Evolutionary conservation across 2,797 vertebrate genomes (phyloP).

Genomic region (Orestias chungarensis): DNA sequence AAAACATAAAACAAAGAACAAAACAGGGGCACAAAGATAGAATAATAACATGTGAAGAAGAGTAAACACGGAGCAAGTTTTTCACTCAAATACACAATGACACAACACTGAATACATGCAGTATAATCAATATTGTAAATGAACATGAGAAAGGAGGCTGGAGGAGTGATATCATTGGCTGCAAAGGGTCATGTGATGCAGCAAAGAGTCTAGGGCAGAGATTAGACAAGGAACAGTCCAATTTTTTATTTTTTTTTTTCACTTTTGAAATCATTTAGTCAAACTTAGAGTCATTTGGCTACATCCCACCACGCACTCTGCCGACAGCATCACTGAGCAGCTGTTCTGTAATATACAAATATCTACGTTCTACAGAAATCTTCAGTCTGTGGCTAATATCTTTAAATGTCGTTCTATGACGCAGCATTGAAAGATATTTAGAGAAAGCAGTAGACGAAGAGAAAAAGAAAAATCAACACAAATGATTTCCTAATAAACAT

Average conservation of each 20-base stretch:
- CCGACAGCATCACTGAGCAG: conserved; percentile 79
- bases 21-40: conserved; percentile 62
- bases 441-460: conserved; percentile 52
- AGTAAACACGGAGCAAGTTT: conserved; percentile 64
- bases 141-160: conserved; percentile 69
- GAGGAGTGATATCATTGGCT: conserved; percentile 79
- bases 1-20: no score
- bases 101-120: conserved; percentile 77
- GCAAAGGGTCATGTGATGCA: conserved; percentile 79
- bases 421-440: conserved; percentile 75
- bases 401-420: conserved; percentile 69
- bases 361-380: conserved; percentile 69
- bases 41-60: conserved; percentile 55
- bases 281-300: conserved; percentile 67
- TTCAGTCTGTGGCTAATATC: conserved; percentile 55
- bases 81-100: conserved; percentile 66
- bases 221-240: conserved; percentile 62
- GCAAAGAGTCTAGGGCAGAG: conserved; percentile 69
- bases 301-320: conserved; percentile 77
- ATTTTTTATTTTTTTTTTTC: conserved; percentile 40
- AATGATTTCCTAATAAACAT: conserved; percentile 76
- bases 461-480: conserved; percentile 68
- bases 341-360: conserved; percentile 66
- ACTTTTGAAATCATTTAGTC: conserved; percentile 51
- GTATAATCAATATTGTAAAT: conserved; percentile 71